A percentile compares a stretch with the other conserved stretches of the same genome.
Conservation (phyloP, 2,113 vertebrate genomes). For the Centropus bengalensis region DNA sequence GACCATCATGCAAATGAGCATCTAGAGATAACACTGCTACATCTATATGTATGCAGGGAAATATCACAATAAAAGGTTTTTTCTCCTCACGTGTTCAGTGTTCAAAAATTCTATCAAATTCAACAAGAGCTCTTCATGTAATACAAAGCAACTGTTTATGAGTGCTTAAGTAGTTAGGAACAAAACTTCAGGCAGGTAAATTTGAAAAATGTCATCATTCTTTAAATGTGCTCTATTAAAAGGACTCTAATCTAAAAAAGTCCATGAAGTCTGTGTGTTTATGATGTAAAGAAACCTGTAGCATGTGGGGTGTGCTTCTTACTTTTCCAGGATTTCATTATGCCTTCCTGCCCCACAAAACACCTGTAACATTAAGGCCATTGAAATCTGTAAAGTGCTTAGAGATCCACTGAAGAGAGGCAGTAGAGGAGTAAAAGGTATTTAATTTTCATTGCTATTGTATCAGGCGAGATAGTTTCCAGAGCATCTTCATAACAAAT, state of each 20-base stretch:
- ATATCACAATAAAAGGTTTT: accelerated
- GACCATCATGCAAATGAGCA: neutral
- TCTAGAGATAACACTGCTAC: neutral
- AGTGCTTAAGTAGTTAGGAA: neutral
- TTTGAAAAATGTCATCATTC: neutral
- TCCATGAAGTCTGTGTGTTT: neutral
- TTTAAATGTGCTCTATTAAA: neutral
- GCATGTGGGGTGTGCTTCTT: neutral
- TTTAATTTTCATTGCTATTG: slow-evolving; percentile 21
- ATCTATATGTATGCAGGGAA: neutral
- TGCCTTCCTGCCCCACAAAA: slow-evolving; percentile 27
- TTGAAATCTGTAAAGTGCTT: slow-evolving; percentile 48
- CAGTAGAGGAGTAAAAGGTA: slow-evolving; percentile 34
- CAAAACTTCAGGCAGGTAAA: neutral
- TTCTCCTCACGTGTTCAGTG: neutral
- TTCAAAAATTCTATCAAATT: neutral
- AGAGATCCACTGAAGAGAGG: slow-evolving; percentile 41
- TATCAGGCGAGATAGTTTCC: neutral
- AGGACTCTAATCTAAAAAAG: neutral
- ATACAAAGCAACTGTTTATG: neutral
- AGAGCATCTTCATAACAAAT: slow-evolving; percentile 4
- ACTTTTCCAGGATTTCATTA: slow-evolving; percentile 30
- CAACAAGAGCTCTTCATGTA: neutral
- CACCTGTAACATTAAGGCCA: slow-evolving; percentile 44
- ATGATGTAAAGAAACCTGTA: slow-evolving; percentile 38